Base-by-base conservation (phyloP, 1,140 invertebrate genomes). In the Nomia melanderi region DNA sequence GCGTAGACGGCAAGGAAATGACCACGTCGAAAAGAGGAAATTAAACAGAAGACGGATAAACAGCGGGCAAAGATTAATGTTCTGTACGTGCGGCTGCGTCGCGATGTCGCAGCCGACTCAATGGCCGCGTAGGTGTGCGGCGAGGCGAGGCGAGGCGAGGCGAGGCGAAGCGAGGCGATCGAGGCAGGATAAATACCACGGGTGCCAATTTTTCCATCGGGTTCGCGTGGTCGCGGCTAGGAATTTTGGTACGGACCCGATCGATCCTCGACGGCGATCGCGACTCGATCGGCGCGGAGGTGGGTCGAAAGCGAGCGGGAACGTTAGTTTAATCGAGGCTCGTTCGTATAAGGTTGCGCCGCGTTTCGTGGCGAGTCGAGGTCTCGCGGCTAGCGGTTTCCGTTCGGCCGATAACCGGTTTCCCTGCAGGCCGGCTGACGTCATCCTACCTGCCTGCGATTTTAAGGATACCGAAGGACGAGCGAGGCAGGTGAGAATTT, bases 41-140 rank as follows among this genome's bases (percentile, higher is more conserved):
- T 91, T 89, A 90, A 91, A 90, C 84, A 83, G 84, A 89, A 89
- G 90, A 90, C 84, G 89, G 89, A 90, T 89, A 90, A 89, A 90
- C 88, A 89, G 79, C 44, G 65, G 78, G 77, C 62, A 54, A 84
- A 88, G 85, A 89, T 89, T 89, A 89, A 89, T 89, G 85, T 71
- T 47, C 31, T 31, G 47, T 79, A 88, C 87, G 86, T 88, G 84
- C 41, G 20, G 36, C 47, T 56, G 57, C 36, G 64, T 64, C 41
- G 41, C 20, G 41, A 44, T 17, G 14, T 44, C 14, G 41, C 12
- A 44, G 14, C 56, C 66, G 60, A 57, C 72, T 54, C 54, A 67
- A 79, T 63, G 64, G 50, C 77, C 31, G 39, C 33, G 47, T 65
- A 50, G 44, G 65, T 44, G 36, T 27, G 44, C 41, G 17, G 39